phyloP scores from a whole-genome alignment of 2,113 vertebrate genomes.

The Colius striatus region DNA sequence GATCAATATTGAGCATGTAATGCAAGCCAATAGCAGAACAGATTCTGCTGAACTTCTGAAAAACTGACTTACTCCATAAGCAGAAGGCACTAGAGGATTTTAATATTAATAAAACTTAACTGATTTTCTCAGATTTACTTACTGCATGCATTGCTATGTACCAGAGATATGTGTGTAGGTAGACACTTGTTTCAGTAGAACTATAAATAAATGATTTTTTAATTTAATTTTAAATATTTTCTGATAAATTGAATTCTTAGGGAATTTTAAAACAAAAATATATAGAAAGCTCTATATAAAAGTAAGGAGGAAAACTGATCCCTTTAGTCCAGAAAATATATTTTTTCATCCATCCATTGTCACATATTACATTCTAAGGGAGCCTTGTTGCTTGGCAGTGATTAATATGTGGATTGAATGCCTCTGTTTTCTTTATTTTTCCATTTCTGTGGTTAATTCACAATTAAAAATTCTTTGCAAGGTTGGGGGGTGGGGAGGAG shows the following conservation, averaged over 20 bases:
- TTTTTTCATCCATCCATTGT: neutral
- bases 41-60: neutral
- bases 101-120: neutral
- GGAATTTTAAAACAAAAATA: neutral
- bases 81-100: neutral
- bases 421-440: neutral
- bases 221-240: neutral
- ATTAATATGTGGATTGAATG: neutral
- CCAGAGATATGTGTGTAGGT: neutral
- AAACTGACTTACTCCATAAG: neutral
- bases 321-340: neutral
- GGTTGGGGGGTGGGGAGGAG: fast-evolving
- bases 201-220: neutral
- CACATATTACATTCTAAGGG: neutral
- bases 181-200: neutral
- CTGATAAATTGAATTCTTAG: neutral
- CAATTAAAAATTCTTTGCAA: neutral
- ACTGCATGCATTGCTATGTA: neutral
- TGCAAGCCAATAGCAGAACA: neutral
- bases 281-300: neutral
- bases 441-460: neutral
- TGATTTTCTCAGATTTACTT: neutral
- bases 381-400: neutral
- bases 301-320: neutral
- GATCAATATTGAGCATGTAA: neutral